Base-by-base conservation (phyloP, 2,113 vertebrate species). In the Phainopepla nitens region DNA sequence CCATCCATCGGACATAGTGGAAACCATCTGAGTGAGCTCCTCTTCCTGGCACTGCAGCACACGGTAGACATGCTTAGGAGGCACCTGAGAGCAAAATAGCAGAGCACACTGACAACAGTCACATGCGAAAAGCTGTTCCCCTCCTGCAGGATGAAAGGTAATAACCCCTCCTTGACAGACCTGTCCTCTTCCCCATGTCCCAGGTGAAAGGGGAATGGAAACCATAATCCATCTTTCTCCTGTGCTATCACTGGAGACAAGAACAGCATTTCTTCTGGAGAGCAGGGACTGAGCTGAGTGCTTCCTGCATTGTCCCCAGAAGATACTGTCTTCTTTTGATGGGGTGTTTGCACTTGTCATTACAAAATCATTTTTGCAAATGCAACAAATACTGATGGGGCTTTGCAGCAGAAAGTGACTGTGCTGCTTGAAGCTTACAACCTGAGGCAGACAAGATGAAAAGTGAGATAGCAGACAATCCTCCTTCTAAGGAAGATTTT, bases 1-100 rank as follows among this genome's bases (percentile, higher is more conserved):
- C 99, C 99, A 99, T 98, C 99, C 99, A 29, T 99, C 99, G 0
- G 99, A 99, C 99, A 99, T 99, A 28, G 99, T 99, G 96, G 99
- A 99, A 72, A 99, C 99, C 99, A 99, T 99, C 98, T 99, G 99
- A 19, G 99, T 99, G 83, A 99, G 98, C 95, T 99, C 99, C 96
- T 99, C 99, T 97, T 99, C 99, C 97, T 99, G 99, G 81, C 98
- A 98, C 96, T 99, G 99, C 80, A 98, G 97, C 92, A 99, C 99
- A 0, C 99, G 98, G 97, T 99, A 99, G 86, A 99, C 98, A 23
- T 98, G 98, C 83, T 98, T 98, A 57, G 98, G 98, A 94, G 99
- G 99, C 83, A 97, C 98, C 98, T 99, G 98, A 96, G 96, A 97
- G 78, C 44, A 90, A 84, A 83, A 60, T 86, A 51, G 45, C 31